phyloP scores from a whole-genome alignment of 1,140 invertebrate genomes.

The Tetramorium parvispinum region DNA sequence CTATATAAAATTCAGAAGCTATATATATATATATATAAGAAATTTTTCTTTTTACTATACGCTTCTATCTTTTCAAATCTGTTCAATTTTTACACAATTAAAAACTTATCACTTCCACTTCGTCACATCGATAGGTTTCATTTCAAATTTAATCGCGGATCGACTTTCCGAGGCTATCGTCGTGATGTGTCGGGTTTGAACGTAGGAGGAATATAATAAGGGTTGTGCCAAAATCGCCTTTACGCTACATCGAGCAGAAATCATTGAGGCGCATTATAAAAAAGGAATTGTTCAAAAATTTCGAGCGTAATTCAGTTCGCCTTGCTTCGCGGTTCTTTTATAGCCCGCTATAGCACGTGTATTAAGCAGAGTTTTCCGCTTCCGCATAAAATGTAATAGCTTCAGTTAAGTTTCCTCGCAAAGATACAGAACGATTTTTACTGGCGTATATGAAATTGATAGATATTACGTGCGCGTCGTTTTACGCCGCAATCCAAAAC shows the following conservation, averaged over 20 bases:
- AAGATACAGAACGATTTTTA: background rate
- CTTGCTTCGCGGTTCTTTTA: constrained; percentile 15
- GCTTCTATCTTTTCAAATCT: background rate
- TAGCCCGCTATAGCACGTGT: background rate
- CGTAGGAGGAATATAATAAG: constrained; percentile 38
- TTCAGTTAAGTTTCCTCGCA: background rate
- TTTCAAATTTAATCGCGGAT: constrained; percentile 7
- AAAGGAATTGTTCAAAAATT: constrained; percentile 54
- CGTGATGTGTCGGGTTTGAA: constrained; percentile 36
- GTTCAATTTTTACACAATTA: background rate
- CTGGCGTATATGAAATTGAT: background rate
- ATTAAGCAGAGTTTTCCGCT: background rate
- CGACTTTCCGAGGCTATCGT: background rate
- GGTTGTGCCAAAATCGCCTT: constrained; percentile 70
- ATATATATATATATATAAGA: background rate
- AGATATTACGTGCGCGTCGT: background rate
- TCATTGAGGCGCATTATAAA: constrained; percentile 63
- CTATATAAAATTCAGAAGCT: too few relatives aligned
- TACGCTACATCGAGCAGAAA: constrained; percentile 73
- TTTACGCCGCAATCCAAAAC: constrained; percentile 8
- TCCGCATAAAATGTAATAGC: background rate
- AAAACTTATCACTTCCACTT: constrained; percentile 13
- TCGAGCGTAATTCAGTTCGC: background rate
- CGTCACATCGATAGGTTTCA: background rate
- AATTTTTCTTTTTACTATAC: background rate